These are phyloP conservation scores for Xiphophorus couchianus DNA, from an alignment of 2,113 vertebrate genomes.

Conservation along the genomic window DNA sequence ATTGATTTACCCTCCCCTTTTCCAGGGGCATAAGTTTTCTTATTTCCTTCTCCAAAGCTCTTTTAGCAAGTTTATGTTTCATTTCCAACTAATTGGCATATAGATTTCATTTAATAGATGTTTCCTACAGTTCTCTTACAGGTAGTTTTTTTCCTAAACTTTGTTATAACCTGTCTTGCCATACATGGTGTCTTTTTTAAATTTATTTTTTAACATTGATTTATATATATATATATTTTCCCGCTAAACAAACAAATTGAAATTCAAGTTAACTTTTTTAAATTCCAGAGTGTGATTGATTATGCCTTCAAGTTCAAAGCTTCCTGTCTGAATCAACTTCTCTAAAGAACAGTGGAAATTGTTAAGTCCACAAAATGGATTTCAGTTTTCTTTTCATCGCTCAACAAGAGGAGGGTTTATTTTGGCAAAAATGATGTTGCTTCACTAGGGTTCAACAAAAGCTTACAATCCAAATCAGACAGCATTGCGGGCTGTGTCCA, in stretches of 20 bases:
- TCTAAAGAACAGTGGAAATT: neutral
- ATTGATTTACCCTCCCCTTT: no score
- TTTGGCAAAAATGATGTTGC: conserved; percentile 35
- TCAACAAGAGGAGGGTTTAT: conserved; percentile 43
- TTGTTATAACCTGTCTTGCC: no score
- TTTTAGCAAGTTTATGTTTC: no score
- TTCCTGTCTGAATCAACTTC: neutral
- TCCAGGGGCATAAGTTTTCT: no score
- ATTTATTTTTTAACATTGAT: no score
- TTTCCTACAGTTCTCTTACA: neutral
- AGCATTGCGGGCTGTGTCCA: neutral
- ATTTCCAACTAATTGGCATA: neutral
- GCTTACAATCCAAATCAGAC: conserved; percentile 41
- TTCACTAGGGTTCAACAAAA: conserved; percentile 22
- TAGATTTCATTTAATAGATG: neutral
- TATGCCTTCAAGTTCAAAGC: neutral
- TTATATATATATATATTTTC: no score
- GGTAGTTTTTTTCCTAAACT: no score
- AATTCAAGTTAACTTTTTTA: no score
- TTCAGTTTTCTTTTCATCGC: conserved; percentile 12
- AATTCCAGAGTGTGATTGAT: neutral
- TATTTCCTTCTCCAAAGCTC: no score
- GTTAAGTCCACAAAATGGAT: neutral
- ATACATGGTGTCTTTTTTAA: neutral
- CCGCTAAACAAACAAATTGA: no score